These are phyloP conservation scores for Gymnopithys bicolor DNA, from an alignment of 2,797 vertebrate genomes.

Conservation along the genomic window DNA sequence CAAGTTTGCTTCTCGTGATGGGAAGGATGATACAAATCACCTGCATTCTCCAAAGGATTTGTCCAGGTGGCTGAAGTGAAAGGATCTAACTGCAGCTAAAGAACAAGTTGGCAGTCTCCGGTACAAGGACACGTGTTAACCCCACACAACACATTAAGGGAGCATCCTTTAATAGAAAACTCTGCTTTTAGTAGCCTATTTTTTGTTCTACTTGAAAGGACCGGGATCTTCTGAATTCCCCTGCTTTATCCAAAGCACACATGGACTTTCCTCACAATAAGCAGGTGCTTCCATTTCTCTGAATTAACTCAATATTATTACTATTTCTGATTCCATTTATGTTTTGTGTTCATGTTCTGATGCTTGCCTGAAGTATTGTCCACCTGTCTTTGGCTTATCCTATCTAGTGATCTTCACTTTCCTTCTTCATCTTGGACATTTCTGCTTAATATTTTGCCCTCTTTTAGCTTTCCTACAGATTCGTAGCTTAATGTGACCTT, in stretches of 20 bases:
- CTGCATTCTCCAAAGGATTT: not conserved
- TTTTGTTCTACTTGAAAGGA: not conserved
- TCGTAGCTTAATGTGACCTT: not conserved
- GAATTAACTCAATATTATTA: not conserved
- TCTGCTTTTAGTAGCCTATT: not conserved
- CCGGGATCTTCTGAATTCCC: not conserved
- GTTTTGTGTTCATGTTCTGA: not conserved
- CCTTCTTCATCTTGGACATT: not conserved
- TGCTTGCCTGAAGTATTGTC: not conserved
- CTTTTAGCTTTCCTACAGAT: not conserved
- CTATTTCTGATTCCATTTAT: not conserved
- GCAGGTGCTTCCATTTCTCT: not conserved
- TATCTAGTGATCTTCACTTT: not conserved
- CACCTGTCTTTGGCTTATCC: not conserved
- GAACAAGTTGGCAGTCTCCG: not conserved
- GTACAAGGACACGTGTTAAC: not conserved
- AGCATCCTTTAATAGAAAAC: not conserved
- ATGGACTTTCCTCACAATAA: not conserved
- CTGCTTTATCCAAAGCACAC: not conserved
- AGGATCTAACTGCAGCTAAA: not conserved
- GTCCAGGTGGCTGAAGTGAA: not conserved
- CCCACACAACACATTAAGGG: not conserved
- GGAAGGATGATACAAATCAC: not conserved
- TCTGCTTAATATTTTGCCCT: not conserved
- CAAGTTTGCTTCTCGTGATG: rapidly evolving